Evolutionary conservation across 1,140 invertebrate species (phyloP), one percentile per base, ranked within the genome.

Genomic region (Venturia canescens): DNA sequence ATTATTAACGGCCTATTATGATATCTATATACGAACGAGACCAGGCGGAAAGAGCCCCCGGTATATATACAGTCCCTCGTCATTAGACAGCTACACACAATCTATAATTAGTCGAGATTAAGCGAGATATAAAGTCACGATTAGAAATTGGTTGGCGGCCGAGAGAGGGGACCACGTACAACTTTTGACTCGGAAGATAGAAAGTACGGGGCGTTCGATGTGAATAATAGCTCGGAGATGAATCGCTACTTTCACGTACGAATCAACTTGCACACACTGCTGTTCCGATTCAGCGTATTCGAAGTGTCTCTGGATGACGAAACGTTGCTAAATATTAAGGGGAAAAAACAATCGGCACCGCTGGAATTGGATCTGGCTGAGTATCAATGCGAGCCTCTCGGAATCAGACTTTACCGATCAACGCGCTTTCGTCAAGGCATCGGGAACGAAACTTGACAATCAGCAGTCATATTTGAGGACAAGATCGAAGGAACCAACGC

Each of bases 21-120:
- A 57, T 57, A 50, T 75, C 71, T 75, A 29, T 57, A 23, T 50
- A 75, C 23, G 23, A 29, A 31, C 38, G 71, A 75, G 48, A 31
- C 71, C 71, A 75, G 26, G 34, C 71, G 44, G 71, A 75, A 66
- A 75, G 48, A 29, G 26, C 71, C 44, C 44, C 48, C 60, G 60
- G 60, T 23, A 44, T 44, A 44, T 44, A 66, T 66, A 23, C 21
- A 26, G 44, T 75, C 71, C 29, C 71, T 75, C 50, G 26, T 75
- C 44, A 57, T 75, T 75, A 75, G 71, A 75, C 50, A 57, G 50
- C 21, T 29, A 57, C 44, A 57, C 71, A 57, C 44, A 57, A 75
- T 75, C 71, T 75, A 57, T 75, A 75, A 75, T 75, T 75, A 75
- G 71, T 57, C 44, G 71, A 75, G 71, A 75, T 75, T 34, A 57